A percentile compares a stretch with the other conserved stretches of the same genome.
These are phyloP conservation scores for Tethya wilhelma DNA, from an alignment of 37 sponge, comb jelly and placozoan species.

Conservation along the genomic window DNA sequence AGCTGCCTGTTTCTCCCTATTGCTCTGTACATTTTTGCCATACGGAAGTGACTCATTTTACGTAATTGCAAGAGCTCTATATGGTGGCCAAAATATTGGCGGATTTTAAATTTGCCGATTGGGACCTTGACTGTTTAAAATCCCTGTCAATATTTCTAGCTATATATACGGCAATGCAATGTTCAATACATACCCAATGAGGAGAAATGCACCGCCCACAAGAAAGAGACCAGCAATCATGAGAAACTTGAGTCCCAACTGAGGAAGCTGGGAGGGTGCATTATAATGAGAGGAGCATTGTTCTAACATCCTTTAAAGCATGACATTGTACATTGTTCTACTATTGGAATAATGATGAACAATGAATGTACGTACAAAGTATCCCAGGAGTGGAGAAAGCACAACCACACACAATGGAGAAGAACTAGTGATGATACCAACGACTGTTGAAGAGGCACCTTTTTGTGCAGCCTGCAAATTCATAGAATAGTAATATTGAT, in stretches of 20 bases:
- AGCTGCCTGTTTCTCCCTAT: too few species aligned
- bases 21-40: too few species aligned
- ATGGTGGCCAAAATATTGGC: too few species aligned
- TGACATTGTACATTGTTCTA: neutral
- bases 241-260: constrained; percentile 44
- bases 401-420: constrained; percentile 64
- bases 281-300: neutral
- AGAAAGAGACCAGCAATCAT: constrained; percentile 27
- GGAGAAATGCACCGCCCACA: constrained; percentile 29
- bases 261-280: constrained; percentile 14
- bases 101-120: too few species aligned
- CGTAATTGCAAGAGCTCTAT: too few species aligned
- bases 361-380: constrained; percentile 49
- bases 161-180: neutral
- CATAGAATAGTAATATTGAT: neutral
- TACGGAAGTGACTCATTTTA: too few species aligned
- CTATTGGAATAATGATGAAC: neutral
- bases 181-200: constrained; percentile 33
- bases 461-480: constrained; percentile 36
- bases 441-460: constrained; percentile 10
- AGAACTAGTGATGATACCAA: constrained; percentile 43
- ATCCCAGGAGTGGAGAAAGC: constrained; percentile 48
- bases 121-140: too few species aligned
- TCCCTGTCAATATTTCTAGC: too few species aligned
- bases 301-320: neutral